A percentile compares a stretch with the other conserved stretches of the same genome.
Evolutionary conservation across 2,797 vertebrate species (phyloP).

Genomic region (Acestrorhynchus altus): DNA sequence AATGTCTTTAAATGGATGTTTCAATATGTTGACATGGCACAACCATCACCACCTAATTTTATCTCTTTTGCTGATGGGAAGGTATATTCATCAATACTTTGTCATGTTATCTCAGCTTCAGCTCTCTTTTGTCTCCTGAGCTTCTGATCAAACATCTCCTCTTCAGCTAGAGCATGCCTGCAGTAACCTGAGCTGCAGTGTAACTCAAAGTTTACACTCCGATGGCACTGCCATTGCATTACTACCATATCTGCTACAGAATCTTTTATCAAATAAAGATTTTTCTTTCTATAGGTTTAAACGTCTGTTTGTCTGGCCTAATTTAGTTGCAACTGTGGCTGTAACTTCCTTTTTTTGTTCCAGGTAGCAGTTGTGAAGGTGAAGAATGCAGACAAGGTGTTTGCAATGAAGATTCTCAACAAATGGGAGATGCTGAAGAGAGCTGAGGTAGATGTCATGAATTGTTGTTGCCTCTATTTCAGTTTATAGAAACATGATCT

Average conservation of each 20-base stretch:
- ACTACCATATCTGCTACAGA: constrained; percentile 19
- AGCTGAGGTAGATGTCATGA: constrained; percentile 86
- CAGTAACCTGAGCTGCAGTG: constrained; percentile 23
- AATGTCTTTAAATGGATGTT: too few species aligned
- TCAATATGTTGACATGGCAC: background rate
- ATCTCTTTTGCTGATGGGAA: background rate
- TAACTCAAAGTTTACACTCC: constrained; percentile 27
- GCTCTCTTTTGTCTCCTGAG: background rate
- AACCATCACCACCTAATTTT: background rate
- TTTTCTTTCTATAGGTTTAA: background rate
- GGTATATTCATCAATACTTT: background rate
- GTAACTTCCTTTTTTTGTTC: constrained; percentile 17
- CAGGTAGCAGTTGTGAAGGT: constrained; percentile 98
- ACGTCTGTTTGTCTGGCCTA: background rate
- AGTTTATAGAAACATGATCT: too few species aligned
- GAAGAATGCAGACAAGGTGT: constrained; percentile 96
- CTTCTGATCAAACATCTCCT: background rate
- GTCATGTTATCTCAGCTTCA: background rate
- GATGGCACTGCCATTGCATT: constrained; percentile 14
- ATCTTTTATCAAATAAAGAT: constrained; percentile 26
- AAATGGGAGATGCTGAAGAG: constrained; percentile 99
- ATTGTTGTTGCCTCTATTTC: background rate
- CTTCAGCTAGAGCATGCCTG: constrained; percentile 1
- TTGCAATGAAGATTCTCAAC: constrained; percentile 99
- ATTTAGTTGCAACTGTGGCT: background rate